Evolutionary conservation across 2,888 invertebrate genomes (phyloP).

Genomic region (Cryptocephalus primarius): DNA sequence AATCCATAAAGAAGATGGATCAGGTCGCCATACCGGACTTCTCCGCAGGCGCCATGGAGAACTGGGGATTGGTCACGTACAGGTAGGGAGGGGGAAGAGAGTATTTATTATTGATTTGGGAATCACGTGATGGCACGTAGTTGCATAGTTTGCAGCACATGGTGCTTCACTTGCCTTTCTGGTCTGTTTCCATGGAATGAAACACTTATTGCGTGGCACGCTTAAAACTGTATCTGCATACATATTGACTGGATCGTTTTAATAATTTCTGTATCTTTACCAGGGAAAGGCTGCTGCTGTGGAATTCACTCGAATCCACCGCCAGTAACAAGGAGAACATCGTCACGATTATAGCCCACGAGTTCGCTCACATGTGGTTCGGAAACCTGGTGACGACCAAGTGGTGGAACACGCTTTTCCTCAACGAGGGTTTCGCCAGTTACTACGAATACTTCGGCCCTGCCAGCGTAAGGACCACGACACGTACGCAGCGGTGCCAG

Average conservation of each 20-base stretch:
- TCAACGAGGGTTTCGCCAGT: constrained; percentile 66
- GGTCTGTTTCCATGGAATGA: too few relatives aligned
- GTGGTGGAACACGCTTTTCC: constrained; percentile 68
- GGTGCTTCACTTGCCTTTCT: too few relatives aligned
- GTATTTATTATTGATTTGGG: not conserved
- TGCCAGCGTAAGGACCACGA: constrained; percentile 9
- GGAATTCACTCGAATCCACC: constrained; percentile 38
- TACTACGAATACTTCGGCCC: constrained; percentile 56
- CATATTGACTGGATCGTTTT: too few relatives aligned
- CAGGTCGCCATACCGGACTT: constrained; percentile 81
- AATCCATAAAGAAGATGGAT: constrained; percentile 60
- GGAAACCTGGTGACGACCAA: constrained; percentile 65
- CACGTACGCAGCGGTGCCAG: too few relatives aligned
- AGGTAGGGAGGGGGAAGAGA: constrained; percentile 37
- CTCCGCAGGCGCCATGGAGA: constrained; percentile 80
- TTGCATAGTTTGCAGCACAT: not conserved
- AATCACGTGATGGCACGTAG: not conserved
- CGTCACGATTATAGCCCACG: constrained; percentile 61
- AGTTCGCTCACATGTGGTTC: constrained; percentile 76
- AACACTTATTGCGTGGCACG: too few relatives aligned
- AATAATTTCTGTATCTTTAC: too few relatives aligned
- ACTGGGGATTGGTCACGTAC: constrained; percentile 82
- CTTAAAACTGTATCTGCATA: too few relatives aligned
- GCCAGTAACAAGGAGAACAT: constrained; percentile 51
- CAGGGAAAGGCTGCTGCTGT: constrained; percentile 48